Evolutionary conservation across 2,888 invertebrate genomes (phyloP), one percentile per base, ranked within the genome.

Genomic region (Frankliniella intonsa): DNA sequence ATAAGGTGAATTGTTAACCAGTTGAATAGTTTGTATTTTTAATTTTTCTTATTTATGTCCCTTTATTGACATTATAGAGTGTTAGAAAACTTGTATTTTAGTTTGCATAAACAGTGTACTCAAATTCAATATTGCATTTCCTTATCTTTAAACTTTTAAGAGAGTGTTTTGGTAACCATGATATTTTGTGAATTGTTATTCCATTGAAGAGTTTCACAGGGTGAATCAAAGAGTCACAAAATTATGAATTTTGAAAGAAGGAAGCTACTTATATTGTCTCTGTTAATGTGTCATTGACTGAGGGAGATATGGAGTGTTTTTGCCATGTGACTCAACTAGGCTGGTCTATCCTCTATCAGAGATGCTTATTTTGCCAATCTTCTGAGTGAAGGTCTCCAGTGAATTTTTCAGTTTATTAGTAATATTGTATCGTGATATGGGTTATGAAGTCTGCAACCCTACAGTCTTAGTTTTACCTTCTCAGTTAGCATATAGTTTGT

Each of bases 1-100:
- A 65, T 65, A n/a, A 65, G 14, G 55, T 69, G 69, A 19, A 69
- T 69, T 69, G 69, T 69, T 69, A 22, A 69, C 9, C 69, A 69
- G 69, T 69, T 69, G 11, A n/a, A 22, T 69, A 69, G 69, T 69
- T 69, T 69, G 69, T n/a, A 22, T 69, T 69, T n/a, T 69, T n/a
- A 3, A 3, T 69, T 69, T 19, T 69, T 11, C 9, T 2, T 9
- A n/a, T n/a, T 19, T 69, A 19, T 69, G 38, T 38, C 38, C 38
- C 69, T n/a, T 22, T 11, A 8, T 19, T 22, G 8, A 22, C 22
- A 19, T 69, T 22, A 10, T 22, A 69, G 69, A 22, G n/a, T n/a
- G 22, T 69, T 55, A 55, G 55, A 19, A 14, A 69, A 22, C 69
- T n/a, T 19, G 11, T 69, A n/a, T 9, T 9, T 17, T 2, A 65